A percentile compares a stretch with the other conserved stretches of the same genome.
Conservation (phyloP, 2,797 vertebrate genomes). For the Phyllotis vaccarum region DNA sequence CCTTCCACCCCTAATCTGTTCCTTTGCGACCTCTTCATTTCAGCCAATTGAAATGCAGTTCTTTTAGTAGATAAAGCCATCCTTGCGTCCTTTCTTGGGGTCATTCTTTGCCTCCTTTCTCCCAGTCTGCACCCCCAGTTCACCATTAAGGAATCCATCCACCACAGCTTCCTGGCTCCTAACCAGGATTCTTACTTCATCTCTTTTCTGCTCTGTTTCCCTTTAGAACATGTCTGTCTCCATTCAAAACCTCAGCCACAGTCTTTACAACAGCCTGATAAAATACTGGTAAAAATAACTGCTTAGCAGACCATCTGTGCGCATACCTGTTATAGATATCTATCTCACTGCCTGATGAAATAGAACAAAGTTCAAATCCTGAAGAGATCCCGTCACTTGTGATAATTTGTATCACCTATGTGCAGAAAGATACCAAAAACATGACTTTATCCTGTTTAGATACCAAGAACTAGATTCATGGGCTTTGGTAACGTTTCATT, state of each 20-base stretch:
- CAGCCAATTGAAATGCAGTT: neutral
- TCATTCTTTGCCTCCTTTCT: neutral
- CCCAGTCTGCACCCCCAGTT: neutral
- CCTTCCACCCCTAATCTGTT: too few species aligned
- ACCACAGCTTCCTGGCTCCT: neutral
- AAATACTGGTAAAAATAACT: neutral
- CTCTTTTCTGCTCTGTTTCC: neutral
- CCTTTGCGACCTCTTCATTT: neutral
- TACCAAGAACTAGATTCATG: neutral
- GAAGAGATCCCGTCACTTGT: neutral
- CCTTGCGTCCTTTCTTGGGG: neutral
- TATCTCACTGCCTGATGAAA: neutral
- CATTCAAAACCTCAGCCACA: neutral
- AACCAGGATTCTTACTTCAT: neutral
- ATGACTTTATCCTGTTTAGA: neutral
- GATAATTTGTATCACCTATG: neutral
- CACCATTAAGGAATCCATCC: neutral
- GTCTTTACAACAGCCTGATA: neutral
- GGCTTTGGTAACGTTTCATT: neutral
- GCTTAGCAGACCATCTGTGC: too few species aligned
- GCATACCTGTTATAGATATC: neutral
- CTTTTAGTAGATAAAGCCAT: neutral
- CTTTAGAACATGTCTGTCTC: neutral
- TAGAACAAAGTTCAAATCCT: neutral
- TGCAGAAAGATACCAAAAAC: slow-evolving; percentile 24